phyloP scores from a whole-genome alignment of 2,113 vertebrate genomes.

The Eubucco bourcierii region DNA sequence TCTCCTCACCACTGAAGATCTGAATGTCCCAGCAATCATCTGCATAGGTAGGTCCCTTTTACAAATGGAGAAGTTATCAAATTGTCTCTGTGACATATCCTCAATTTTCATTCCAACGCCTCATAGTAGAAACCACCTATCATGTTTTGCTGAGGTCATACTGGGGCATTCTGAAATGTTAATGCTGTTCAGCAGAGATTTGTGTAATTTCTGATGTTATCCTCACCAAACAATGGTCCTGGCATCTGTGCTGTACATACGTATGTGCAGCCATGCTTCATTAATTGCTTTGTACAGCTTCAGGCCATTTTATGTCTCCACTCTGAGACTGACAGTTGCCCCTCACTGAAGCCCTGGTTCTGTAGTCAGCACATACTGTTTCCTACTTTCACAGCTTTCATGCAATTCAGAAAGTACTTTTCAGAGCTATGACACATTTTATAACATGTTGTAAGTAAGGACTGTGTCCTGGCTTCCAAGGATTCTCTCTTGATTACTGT shows the following conservation, averaged over 20 bases:
- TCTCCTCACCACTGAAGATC: fast-evolving
- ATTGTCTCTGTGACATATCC: background rate
- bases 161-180: too few relatives aligned
- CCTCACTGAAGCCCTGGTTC: background rate
- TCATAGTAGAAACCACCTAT: background rate
- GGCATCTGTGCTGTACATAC: background rate
- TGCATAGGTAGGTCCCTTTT: background rate
- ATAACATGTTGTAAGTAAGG: background rate
- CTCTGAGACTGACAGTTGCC: background rate
- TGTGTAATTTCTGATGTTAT: background rate
- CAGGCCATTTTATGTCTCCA: background rate
- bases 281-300: background rate
- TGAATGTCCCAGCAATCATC: background rate
- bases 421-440: background rate
- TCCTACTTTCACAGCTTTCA: background rate
- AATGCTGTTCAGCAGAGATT: background rate
- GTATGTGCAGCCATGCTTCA: background rate
- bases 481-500: fast-evolving
- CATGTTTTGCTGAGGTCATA: background rate
- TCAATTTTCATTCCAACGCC: background rate
- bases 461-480: background rate
- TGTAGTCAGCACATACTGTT: background rate
- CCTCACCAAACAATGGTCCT: background rate
- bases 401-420: background rate
- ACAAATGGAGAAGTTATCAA: background rate